phyloP scores from a whole-genome alignment of 2,888 invertebrate genomes.

The Athrips mouffetella region DNA sequence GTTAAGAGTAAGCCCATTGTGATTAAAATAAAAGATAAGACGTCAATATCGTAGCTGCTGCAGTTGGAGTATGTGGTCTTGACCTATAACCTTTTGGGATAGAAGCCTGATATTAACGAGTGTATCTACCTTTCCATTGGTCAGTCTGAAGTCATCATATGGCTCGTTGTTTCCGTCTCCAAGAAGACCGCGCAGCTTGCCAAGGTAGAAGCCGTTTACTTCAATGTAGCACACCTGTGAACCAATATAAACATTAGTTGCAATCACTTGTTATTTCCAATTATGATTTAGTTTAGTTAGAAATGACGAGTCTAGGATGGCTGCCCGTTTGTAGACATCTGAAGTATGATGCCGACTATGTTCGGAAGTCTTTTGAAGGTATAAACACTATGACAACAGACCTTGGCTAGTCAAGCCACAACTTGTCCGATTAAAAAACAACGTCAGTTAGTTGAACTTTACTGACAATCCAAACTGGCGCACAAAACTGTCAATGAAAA shows the following conservation, averaged over 20 bases:
- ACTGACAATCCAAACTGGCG: too few species aligned
- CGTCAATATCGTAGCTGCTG: too few species aligned
- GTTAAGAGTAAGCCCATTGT: too few species aligned
- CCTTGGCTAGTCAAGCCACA: too few species aligned
- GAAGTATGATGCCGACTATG: too few species aligned
- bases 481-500: too few species aligned
- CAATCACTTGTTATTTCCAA: background rate
- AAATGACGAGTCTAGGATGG: background rate
- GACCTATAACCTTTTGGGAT: too few species aligned
- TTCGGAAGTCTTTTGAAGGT: too few species aligned
- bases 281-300: background rate
- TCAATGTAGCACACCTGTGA: constrained; percentile 81
- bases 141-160: constrained; percentile 87
- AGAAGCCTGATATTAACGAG: too few species aligned
- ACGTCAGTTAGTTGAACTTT: background rate
- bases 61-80: too few species aligned
- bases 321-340: background rate
- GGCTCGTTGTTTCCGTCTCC: constrained; percentile 95
- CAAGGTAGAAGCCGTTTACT: constrained; percentile 91
- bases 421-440: background rate
- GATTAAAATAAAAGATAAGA: too few species aligned
- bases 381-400: too few species aligned
- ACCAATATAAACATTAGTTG: background rate
- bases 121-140: constrained; percentile 82
- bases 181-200: constrained; percentile 89